A percentile compares a stretch with the other conserved stretches of the same genome.
phyloP scores from a whole-genome alignment of 2,797 vertebrate genomes.

The Lindbergichthys nudifrons region DNA sequence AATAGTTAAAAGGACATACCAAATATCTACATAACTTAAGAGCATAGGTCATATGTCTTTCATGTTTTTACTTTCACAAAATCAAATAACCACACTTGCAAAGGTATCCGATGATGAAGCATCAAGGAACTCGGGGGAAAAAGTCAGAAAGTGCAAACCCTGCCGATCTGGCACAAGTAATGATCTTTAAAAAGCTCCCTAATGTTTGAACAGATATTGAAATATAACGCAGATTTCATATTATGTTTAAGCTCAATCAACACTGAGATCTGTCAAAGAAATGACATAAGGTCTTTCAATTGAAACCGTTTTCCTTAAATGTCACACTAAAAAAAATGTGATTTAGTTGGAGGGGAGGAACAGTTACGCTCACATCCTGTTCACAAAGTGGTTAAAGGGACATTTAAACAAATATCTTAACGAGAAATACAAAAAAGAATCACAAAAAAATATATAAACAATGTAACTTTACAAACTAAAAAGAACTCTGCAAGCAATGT shows the following conservation, averaged over 20 bases:
- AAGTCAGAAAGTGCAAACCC: constrained; percentile 69
- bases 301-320: not conserved
- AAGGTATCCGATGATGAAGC: constrained; percentile 22
- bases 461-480: constrained; percentile 55
- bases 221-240: constrained; percentile 20
- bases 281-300: not conserved
- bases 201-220: constrained; percentile 7
- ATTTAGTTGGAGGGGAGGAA: constrained; percentile 22
- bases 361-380: constrained; percentile 10
- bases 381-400: constrained; percentile 75
- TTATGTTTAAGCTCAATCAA: constrained; percentile 25
- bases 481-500: constrained; percentile 75
- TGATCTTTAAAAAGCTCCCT: constrained; percentile 23
- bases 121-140: constrained; percentile 29
- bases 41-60: constrained; percentile 52
- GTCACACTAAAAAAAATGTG: constrained; percentile 17
- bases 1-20: constrained; percentile 89
- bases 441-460: constrained; percentile 61
- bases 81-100: constrained; percentile 54
- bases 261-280: constrained; percentile 15
- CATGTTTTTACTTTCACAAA: constrained; percentile 53
- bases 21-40: constrained; percentile 80
- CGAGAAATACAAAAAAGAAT: constrained; percentile 43
- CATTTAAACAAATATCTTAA: constrained; percentile 48
- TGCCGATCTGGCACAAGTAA: constrained; percentile 32